Evolutionary conservation across 2,888 invertebrate genomes (phyloP).

Genomic region (Nomada ferruginata): DNA sequence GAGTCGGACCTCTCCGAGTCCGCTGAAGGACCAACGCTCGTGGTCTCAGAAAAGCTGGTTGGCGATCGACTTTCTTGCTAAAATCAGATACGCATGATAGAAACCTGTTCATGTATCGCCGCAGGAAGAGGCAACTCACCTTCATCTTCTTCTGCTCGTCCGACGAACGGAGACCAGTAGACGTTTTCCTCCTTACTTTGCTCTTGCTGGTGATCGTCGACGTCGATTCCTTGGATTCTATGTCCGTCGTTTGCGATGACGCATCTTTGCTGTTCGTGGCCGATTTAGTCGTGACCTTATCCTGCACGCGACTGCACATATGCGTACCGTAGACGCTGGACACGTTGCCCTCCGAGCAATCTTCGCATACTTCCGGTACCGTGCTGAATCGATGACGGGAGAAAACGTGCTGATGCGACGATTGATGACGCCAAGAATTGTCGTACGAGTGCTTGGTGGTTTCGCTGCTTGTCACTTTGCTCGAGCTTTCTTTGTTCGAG

Average conservation of each 20-base stretch:
- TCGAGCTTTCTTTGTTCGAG: slow-evolving; percentile 46
- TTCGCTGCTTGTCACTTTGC: slow-evolving; percentile 55
- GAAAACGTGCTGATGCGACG: slow-evolving; percentile 71
- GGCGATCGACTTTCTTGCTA: slow-evolving; percentile 64
- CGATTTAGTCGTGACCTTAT: slow-evolving; percentile 73
- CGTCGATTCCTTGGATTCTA: slow-evolving; percentile 72
- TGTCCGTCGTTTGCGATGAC: slow-evolving; percentile 85
- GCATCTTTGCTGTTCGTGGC: slow-evolving; percentile 83
- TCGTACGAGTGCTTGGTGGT: slow-evolving; percentile 78
- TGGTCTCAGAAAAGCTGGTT: slow-evolving; percentile 60
- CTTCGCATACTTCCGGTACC: slow-evolving; percentile 84
- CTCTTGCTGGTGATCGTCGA: slow-evolving; percentile 61
- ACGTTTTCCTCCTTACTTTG: slow-evolving; percentile 64
- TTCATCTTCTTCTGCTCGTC: slow-evolving; percentile 72
- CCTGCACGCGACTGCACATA: slow-evolving; percentile 80
- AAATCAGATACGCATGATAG: slow-evolving; percentile 21
- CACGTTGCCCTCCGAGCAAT: slow-evolving; percentile 72
- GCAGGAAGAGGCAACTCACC: slow-evolving; percentile 54
- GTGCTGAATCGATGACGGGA: slow-evolving; percentile 77
- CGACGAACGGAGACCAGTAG: slow-evolving; percentile 51
- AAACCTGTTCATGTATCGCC: too few species aligned
- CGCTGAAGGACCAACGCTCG: slow-evolving; percentile 54
- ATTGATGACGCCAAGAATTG: slow-evolving; percentile 84
- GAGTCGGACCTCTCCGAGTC: slow-evolving; percentile 68
- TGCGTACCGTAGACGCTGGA: slow-evolving; percentile 80